phyloP scores from a whole-genome alignment of 2,888 invertebrate genomes.

The Lochmaea crataegi region DNA sequence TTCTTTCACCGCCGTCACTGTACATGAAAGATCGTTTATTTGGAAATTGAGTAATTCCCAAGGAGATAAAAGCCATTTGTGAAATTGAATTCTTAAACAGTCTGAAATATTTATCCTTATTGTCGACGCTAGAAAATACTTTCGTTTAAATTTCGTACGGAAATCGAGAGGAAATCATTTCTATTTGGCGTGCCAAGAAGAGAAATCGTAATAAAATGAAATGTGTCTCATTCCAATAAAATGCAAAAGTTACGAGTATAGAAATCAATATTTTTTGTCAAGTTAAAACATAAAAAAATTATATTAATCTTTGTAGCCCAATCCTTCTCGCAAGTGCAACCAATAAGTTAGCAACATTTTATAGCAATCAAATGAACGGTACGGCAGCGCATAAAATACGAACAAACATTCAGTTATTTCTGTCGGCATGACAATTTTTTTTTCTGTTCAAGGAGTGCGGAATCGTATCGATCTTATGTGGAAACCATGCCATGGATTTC shows the following conservation, averaged over 20 bases:
- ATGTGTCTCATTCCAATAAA: too few species aligned
- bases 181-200: background rate
- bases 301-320: too few species aligned
- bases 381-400: too few species aligned
- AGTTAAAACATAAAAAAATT: too few species aligned
- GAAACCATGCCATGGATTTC: constrained; percentile 82
- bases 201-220: too few species aligned
- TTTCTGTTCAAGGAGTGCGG: constrained; percentile 75
- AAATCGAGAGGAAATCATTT: constrained; percentile 2
- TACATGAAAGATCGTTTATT: constrained; percentile 1
- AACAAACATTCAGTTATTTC: too few species aligned
- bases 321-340: too few species aligned
- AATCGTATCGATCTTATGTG: constrained; percentile 80
- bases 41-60: constrained; percentile 6
- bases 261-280: too few species aligned
- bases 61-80: constrained; percentile 16
- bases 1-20: background rate
- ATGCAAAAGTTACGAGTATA: too few species aligned
- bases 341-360: too few species aligned
- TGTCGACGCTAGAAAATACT: background rate
- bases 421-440: background rate
- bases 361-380: too few species aligned
- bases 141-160: background rate
- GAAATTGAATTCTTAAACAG: constrained; percentile 16
- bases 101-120: background rate